These are phyloP conservation scores for Onthophagus taurus DNA, from an alignment of 1,140 invertebrate genomes.

Conservation along the genomic window DNA sequence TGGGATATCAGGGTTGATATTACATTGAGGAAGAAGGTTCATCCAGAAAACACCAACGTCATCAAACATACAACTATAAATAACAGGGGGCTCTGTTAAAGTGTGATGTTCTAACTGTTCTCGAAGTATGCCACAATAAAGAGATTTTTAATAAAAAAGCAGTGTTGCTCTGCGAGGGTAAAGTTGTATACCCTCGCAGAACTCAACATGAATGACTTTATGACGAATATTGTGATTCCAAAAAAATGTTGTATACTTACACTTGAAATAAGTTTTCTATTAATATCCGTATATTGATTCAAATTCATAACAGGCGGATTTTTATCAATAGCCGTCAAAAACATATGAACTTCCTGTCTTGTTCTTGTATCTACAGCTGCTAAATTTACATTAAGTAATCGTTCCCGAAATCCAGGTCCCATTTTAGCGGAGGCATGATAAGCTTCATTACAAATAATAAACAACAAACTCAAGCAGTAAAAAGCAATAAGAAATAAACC, in stretches of 20 bases:
- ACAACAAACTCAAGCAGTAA: conserved; percentile 56
- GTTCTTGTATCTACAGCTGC: conserved; percentile 49
- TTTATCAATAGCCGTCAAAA: conserved; percentile 58
- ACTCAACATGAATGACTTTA: no score
- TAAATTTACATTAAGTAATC: conserved; percentile 53
- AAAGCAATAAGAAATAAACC: conserved; percentile 56
- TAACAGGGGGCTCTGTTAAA: no score
- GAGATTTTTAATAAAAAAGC: no score
- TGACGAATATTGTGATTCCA: no score
- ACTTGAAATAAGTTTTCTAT: conserved; percentile 54
- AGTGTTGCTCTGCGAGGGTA: no score
- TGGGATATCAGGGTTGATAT: no score
- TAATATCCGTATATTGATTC: conserved; percentile 57
- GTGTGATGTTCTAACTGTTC: no score
- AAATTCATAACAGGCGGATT: conserved; percentile 62
- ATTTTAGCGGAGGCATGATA: conserved; percentile 56
- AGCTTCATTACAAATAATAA: conserved; percentile 57
- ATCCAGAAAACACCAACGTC: no score
- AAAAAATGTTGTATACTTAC: conserved; percentile 35
- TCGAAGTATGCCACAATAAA: no score
- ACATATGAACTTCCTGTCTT: conserved; percentile 57
- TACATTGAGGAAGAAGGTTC: no score
- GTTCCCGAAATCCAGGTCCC: conserved; percentile 52
- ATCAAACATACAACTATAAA: no score
- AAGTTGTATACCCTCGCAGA: no score